A percentile compares a stretch with the other conserved stretches of the same genome.
These are phyloP conservation scores for Neoniphon sammara DNA, from an alignment of 2,797 vertebrate species.

Conservation along the genomic window DNA sequence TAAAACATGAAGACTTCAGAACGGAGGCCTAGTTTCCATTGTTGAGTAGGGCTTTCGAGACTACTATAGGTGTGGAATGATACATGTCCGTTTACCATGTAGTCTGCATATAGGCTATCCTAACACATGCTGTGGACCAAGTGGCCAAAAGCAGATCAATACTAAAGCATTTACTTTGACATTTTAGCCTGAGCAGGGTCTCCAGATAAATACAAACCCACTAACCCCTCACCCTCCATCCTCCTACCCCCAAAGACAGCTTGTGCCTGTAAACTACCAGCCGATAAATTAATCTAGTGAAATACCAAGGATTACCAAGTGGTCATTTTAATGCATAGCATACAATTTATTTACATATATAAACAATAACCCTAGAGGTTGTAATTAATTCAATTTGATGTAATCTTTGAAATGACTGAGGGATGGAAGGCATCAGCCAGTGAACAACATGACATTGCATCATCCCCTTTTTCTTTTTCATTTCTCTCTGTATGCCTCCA, in stretches of 20 bases:
- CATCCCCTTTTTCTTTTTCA: slow-evolving; percentile 18
- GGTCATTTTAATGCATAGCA: slow-evolving; percentile 43
- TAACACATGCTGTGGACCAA: slow-evolving; percentile 38
- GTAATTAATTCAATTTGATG: slow-evolving; percentile 35
- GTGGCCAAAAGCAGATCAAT: slow-evolving; percentile 53
- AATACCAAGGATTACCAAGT: slow-evolving; percentile 54
- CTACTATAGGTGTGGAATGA: slow-evolving; percentile 36
- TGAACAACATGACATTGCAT: slow-evolving; percentile 37
- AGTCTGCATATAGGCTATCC: slow-evolving; percentile 38
- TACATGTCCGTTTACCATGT: slow-evolving; percentile 31
- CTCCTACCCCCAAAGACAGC: slow-evolving; percentile 29
- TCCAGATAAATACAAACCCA: slow-evolving; percentile 40
- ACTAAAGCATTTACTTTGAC: slow-evolving; percentile 63
- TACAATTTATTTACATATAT: slow-evolving; percentile 59
- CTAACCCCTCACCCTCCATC: slow-evolving; percentile 19
- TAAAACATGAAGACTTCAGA: slow-evolving; percentile 28
- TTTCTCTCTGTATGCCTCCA: slow-evolving; percentile 50
- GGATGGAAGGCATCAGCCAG: slow-evolving; percentile 31
- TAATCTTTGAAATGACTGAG: slow-evolving; percentile 31
- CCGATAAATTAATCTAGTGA: slow-evolving; percentile 33
- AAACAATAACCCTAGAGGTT: slow-evolving; percentile 42
- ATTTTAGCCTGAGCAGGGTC: slow-evolving; percentile 45
- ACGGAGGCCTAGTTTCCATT: slow-evolving; percentile 13
- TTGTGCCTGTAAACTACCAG: slow-evolving; percentile 54
- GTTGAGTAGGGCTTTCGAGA: slow-evolving; percentile 27